Evolutionary conservation across 2,797 vertebrate species (phyloP).

Genomic region (Gymnoscopelus braueri): DNA sequence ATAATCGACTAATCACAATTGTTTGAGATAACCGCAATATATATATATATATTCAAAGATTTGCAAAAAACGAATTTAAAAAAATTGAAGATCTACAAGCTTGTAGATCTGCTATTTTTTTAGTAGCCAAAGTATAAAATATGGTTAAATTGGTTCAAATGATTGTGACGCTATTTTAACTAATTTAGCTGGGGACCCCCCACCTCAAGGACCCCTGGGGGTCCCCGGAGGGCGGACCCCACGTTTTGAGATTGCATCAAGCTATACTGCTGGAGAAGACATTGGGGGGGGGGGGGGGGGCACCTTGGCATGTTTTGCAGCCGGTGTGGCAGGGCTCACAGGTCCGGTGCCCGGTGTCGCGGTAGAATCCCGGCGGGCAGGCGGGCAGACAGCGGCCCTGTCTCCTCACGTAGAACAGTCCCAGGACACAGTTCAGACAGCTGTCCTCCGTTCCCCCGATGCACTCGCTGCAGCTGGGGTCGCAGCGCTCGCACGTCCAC

Average conservation of each 20-base stretch:
- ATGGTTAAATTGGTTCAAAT: too few relatives aligned
- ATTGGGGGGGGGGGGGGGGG: too few relatives aligned
- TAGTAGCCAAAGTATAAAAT: too few relatives aligned
- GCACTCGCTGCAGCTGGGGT: slow-evolving; percentile 87
- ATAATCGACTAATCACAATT: background rate
- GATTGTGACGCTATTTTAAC: too few relatives aligned
- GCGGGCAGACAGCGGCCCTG: slow-evolving; percentile 80
- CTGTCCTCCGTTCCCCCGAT: slow-evolving; percentile 68
- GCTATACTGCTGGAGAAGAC: slow-evolving; percentile 15
- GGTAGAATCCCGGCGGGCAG: slow-evolving; percentile 85
- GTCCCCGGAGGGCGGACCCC: too few relatives aligned
- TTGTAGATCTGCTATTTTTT: too few relatives aligned
- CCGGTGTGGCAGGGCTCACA: slow-evolving; percentile 90
- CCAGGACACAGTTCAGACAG: slow-evolving; percentile 84
- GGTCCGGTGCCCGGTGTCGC: slow-evolving; percentile 64
- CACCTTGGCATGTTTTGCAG: slow-evolving; percentile 89
- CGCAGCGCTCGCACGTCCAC: slow-evolving; percentile 83
- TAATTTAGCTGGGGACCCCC: too few relatives aligned
- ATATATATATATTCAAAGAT: too few relatives aligned
- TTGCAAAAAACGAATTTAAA: too few relatives aligned
- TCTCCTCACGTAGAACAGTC: slow-evolving; percentile 82
- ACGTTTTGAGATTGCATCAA: background rate
- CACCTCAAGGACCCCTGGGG: too few relatives aligned
- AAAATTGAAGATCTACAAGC: too few relatives aligned
- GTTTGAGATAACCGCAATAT: too few relatives aligned